A percentile compares a stretch with the other conserved stretches of the same genome.
Evolutionary conservation across 2,113 vertebrate species (phyloP).

Genomic region (Prinia subflava): DNA sequence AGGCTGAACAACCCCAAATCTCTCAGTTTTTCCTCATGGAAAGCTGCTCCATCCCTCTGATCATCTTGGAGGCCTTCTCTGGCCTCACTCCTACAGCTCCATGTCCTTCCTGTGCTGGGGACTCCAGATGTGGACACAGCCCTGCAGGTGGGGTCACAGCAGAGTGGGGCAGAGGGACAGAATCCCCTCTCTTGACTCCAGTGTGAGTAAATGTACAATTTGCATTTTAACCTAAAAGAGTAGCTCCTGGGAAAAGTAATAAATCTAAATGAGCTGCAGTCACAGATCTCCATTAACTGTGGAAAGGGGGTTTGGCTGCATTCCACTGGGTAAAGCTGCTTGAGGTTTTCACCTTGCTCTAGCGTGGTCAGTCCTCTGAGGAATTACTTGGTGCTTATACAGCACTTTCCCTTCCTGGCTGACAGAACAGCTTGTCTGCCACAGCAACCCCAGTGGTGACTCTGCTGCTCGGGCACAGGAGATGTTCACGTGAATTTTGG

Average conservation of each 20-base stretch:
- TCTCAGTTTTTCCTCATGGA: not conserved
- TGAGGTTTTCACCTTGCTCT: not conserved
- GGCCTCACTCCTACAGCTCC: not conserved
- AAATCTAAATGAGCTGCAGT: not conserved
- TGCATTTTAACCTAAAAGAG: not conserved
- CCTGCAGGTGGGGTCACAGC: not conserved
- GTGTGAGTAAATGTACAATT: not conserved
- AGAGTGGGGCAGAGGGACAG: not conserved
- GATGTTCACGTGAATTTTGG: not conserved
- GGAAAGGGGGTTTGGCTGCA: not conserved
- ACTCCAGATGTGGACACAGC: not conserved
- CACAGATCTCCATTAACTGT: not conserved
- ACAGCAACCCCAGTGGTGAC: constrained; percentile 41
- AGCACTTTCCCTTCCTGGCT: constrained; percentile 23
- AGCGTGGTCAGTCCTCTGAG: not conserved
- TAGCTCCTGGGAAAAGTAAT: not conserved
- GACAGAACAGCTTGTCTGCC: constrained; percentile 42
- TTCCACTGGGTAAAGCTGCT: not conserved
- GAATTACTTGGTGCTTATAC: constrained; percentile 31
- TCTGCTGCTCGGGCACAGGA: not conserved
- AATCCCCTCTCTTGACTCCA: not conserved
- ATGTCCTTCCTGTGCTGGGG: not conserved
- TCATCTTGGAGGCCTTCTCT: fast-evolving
- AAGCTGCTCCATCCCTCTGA: not conserved
- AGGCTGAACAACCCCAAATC: not conserved